These are phyloP conservation scores for Telenomus remus DNA, from an alignment of 1,140 invertebrate genomes.

Conservation along the genomic window DNA sequence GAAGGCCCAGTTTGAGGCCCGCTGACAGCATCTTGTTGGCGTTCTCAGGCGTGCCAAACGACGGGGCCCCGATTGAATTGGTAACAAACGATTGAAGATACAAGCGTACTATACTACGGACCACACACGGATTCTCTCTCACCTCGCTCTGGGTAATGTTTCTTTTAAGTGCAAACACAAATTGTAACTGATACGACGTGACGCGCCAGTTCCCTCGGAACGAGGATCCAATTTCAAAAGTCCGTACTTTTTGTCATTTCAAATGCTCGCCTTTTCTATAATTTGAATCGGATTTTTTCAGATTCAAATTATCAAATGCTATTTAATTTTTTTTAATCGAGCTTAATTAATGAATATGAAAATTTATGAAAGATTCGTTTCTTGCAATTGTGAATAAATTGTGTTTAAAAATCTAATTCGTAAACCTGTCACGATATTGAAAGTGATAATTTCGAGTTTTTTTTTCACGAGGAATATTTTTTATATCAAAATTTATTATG, in stretches of 20 bases:
- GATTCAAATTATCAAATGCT: neutral
- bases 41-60: conserved; percentile 43
- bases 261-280: conserved; percentile 38
- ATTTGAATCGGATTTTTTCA: too few species aligned
- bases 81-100: conserved; percentile 74
- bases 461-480: too few species aligned
- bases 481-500: too few species aligned
- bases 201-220: conserved; percentile 58
- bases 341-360: too few species aligned
- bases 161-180: conserved; percentile 76
- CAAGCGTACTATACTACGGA: conserved; percentile 64
- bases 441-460: too few species aligned
- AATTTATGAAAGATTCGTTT: too few species aligned
- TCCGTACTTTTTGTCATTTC: conserved; percentile 60
- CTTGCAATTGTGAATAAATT: too few species aligned
- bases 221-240: conserved; percentile 73
- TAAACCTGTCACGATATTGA: too few species aligned
- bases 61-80: conserved; percentile 69
- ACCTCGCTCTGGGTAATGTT: conserved; percentile 72
- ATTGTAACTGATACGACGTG: conserved; percentile 75
- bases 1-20: conserved; percentile 51
- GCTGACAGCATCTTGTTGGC: conserved; percentile 21
- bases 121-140: conserved; percentile 69
- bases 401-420: too few species aligned
- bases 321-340: conserved; percentile 35